These are phyloP conservation scores for Polyploca ridens DNA, from an alignment of 2,888 invertebrate genomes.

Conservation along the genomic window DNA sequence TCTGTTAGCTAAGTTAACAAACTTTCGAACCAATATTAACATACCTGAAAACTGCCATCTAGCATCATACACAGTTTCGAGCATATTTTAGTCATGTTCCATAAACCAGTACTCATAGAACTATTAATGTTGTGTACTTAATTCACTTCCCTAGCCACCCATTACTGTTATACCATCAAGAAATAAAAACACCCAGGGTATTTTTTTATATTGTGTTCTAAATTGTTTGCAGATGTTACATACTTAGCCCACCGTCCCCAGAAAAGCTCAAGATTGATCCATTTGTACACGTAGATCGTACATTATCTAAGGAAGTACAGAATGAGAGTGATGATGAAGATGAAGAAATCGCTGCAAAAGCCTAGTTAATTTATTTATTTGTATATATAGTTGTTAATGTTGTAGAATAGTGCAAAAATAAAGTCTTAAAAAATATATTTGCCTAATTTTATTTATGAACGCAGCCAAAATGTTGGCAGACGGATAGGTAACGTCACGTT, in stretches of 20 bases:
- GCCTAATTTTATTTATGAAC: neutral
- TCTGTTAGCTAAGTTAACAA: too few relatives aligned
- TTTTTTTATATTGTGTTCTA: neutral
- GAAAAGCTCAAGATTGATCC: slow-evolving; percentile 89
- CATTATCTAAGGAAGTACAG: slow-evolving; percentile 64
- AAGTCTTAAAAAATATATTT: neutral
- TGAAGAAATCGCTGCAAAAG: slow-evolving; percentile 58
- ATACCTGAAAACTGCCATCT: too few relatives aligned
- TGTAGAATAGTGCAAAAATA: slow-evolving; percentile 36
- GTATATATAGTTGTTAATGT: slow-evolving; percentile 27
- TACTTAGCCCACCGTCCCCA: slow-evolving; percentile 86
- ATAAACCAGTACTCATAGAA: too few relatives aligned
- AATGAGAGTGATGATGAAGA: slow-evolving; percentile 77
- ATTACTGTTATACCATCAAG: too few relatives aligned
- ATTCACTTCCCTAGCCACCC: too few relatives aligned
- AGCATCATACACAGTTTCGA: too few relatives aligned
- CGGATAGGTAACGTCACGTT: neutral
- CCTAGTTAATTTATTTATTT: slow-evolving; percentile 33
- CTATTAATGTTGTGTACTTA: too few relatives aligned
- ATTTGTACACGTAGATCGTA: slow-evolving; percentile 76
- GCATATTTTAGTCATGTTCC: too few relatives aligned
- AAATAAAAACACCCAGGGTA: neutral
- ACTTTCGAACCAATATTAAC: too few relatives aligned
- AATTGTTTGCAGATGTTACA: slow-evolving; percentile 80
- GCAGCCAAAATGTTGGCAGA: neutral